A percentile compares a stretch with the other conserved stretches of the same genome.
Conservation (phyloP, 1,140 invertebrate genomes). For the Mycetomoellerius zeteki region DNA sequence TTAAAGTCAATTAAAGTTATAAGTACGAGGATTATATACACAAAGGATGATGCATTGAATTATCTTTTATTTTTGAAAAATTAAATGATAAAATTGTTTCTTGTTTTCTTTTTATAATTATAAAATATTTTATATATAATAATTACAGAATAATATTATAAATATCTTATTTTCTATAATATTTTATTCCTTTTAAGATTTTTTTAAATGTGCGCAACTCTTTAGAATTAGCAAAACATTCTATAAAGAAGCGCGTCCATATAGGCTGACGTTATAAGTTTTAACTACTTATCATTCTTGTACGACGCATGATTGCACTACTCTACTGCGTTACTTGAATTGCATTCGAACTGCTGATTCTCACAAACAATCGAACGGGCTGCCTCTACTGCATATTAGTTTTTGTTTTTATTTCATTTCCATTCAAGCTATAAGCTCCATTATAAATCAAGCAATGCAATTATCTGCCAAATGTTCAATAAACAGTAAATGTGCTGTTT, state of each 20-base stretch:
- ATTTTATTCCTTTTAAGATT: slow-evolving; percentile 2
- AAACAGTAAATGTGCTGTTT: background rate
- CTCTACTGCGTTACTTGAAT: slow-evolving; percentile 35
- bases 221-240: background rate
- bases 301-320: slow-evolving; percentile 6
- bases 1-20: too few species aligned
- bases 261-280: background rate
- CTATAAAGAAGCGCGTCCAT: background rate
- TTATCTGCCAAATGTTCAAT: slow-evolving; percentile 17
- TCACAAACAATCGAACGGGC: background rate
- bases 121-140: too few species aligned
- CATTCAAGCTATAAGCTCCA: background rate
- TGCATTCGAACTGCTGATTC: slow-evolving; percentile 12
- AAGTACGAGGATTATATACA: too few species aligned
- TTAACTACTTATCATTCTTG: slow-evolving; percentile 29
- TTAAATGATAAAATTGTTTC: background rate
- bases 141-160: too few species aligned
- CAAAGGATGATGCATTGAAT: background rate
- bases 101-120: background rate
- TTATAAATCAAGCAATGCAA: background rate
- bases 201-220: background rate
- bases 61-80: background rate
- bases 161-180: background rate
- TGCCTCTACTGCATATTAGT: slow-evolving; percentile 1
- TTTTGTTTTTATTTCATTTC: slow-evolving; percentile 29